Evolutionary conservation across 2,888 invertebrate species (phyloP).

Genomic region (Nemurella pictetii): DNA sequence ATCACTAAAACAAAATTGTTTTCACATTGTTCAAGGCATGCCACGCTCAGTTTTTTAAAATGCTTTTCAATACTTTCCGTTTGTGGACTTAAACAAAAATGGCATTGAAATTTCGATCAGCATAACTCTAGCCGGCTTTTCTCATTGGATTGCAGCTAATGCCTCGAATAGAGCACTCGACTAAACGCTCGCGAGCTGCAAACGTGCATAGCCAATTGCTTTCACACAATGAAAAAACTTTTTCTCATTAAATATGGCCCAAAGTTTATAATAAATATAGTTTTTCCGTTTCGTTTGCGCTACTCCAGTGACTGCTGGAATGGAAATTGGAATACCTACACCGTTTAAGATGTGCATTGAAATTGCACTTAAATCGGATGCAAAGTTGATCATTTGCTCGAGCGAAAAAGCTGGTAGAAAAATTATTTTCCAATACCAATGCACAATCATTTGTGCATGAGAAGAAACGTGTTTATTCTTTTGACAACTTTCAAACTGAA

Average conservation of each 20-base stretch:
- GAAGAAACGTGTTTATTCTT: no score
- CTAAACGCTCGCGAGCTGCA: no score
- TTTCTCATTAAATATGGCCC: background rate
- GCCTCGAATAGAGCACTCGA: background rate
- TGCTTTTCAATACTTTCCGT: background rate
- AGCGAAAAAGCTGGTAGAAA: background rate
- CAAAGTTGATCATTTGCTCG: background rate
- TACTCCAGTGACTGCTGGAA: background rate
- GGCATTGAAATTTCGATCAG: background rate
- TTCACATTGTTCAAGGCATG: background rate
- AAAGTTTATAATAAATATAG: background rate
- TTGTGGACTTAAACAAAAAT: background rate
- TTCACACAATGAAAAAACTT: background rate
- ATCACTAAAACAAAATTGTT: background rate
- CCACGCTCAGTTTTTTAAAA: background rate
- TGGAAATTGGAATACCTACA: background rate
- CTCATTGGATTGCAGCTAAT: background rate
- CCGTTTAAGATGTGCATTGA: background rate
- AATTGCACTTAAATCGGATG: background rate
- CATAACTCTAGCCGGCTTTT: background rate
- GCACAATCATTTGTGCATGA: background rate
- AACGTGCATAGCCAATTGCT: background rate
- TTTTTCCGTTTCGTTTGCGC: background rate
- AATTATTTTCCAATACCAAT: background rate
- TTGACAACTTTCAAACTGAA: no score